Percentiles rank a stretch among this genome's conserved stretches.
Conservation (phyloP, 2,797 vertebrate species). For the Acanthurus tractus region DNA sequence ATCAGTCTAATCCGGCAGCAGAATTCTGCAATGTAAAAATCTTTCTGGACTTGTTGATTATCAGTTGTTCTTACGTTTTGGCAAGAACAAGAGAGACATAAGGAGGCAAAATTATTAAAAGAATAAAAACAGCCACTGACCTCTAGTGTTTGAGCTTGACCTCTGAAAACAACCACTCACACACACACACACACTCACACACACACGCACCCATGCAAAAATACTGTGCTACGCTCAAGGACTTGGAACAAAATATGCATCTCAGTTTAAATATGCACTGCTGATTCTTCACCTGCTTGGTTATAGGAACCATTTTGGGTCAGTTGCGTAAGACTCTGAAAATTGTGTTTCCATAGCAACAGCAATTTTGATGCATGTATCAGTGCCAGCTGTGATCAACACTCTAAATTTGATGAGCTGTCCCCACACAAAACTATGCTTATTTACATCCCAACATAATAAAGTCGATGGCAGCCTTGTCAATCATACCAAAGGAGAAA, state of each 20-base stretch:
- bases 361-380: slow-evolving; percentile 61
- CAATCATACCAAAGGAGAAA: background rate
- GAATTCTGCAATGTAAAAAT: background rate
- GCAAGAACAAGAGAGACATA: background rate
- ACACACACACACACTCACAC: background rate
- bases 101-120: background rate
- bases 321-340: slow-evolving; percentile 61
- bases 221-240: background rate
- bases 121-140: background rate
- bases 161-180: background rate
- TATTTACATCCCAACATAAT: slow-evolving; percentile 23
- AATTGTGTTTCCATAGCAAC: slow-evolving; percentile 76
- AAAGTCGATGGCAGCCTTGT: background rate
- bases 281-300: slow-evolving; percentile 51
- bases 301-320: slow-evolving; percentile 50
- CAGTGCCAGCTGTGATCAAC: slow-evolving; percentile 54
- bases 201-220: background rate
- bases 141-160: background rate
- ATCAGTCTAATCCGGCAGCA: background rate
- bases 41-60: background rate
- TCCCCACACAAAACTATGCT: slow-evolving; percentile 22
- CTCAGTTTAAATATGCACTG: slow-evolving; percentile 3
- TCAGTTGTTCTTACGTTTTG: background rate
- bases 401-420: slow-evolving; percentile 53
- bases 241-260: background rate